A percentile compares a stretch with the other conserved stretches of the same genome.
These are phyloP conservation scores for Ellobius talpinus DNA, from an alignment of 2,113 vertebrate species.

Conservation along the genomic window DNA sequence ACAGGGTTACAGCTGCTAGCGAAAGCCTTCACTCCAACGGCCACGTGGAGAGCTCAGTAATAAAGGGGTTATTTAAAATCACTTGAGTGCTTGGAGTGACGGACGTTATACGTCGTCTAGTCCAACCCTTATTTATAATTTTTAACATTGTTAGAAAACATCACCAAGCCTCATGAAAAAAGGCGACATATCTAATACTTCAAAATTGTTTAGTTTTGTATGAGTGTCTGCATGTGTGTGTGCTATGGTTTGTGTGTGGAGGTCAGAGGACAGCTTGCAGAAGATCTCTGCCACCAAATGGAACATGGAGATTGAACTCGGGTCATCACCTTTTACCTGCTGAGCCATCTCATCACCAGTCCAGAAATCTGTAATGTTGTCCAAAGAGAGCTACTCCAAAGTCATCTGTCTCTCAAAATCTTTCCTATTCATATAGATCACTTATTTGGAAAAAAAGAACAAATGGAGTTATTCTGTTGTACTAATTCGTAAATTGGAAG, in stretches of 20 bases:
- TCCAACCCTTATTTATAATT: slow-evolving; percentile 14
- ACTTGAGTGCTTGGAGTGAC: neutral
- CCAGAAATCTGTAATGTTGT: slow-evolving; percentile 14
- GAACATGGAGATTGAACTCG: neutral
- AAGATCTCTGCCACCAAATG: neutral
- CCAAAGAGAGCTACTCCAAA: neutral
- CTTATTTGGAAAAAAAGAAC: neutral
- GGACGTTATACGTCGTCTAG: slow-evolving; percentile 2
- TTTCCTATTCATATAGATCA: neutral
- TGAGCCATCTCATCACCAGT: neutral
- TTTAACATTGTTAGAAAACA: slow-evolving; percentile 45
- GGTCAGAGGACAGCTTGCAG: neutral
- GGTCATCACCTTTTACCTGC: neutral
- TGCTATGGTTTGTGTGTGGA: neutral
- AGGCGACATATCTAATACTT: neutral
- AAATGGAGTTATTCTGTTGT: slow-evolving; percentile 50
- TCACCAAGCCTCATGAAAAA: neutral
- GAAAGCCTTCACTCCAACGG: slow-evolving; percentile 9
- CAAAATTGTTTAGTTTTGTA: neutral
- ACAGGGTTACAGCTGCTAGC: slow-evolving; percentile 62
- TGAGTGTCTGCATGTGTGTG: neutral
- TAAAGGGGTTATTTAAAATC: slow-evolving; percentile 56
- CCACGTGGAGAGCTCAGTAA: slow-evolving; percentile 31
- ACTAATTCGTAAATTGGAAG: slow-evolving; percentile 51
- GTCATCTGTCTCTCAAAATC: slow-evolving; percentile 3